Base-by-base conservation (phyloP, 1,140 invertebrate species). In the Neodiprion virginianus region DNA sequence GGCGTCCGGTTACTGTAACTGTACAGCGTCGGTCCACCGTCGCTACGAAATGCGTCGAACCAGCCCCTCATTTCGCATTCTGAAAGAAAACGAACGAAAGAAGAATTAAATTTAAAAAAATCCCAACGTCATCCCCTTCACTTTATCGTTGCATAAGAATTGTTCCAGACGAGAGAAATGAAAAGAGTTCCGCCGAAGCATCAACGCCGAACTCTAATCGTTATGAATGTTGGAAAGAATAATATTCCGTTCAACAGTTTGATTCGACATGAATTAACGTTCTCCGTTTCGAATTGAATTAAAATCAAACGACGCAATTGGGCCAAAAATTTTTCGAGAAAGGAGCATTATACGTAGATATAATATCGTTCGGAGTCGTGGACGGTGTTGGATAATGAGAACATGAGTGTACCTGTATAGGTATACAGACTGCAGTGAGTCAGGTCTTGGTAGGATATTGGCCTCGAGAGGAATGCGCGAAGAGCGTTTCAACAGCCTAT, bases 21-120 rank as follows among this genome's bases (percentile, higher is more conserved):
- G 90, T 99, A 99, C 74, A 98, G 92, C 74, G 96, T 97, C 61
- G 97, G 97, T 74, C 96, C 96, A 78, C 95, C 96, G 88, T 97
- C 96, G 85, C 93, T 93, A 79, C 96, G 93, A 91, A 98, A 98
- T 76, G 96, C 96, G 85, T 97, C 96, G 87, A 97, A 97, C 95
- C 95, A 97, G 85, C 95, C 96, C 91, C 92, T 95, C 95, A 96
- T 96, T 75, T 83, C 85, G 79, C 67, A 74, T 71, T 79, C 71
- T 7, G 73, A 75, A 75, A 53, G 10, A 74, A 74, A 74, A 49
- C 10, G 71, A 74, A 72, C 23, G 67, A 72, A 53, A 76, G 66
- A 72, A 21, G 17, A 21, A 21, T 21, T 21, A 21, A 21, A 21
- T 21, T 21, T 21, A 23, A 61, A 61, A 71, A 47, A 1, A 70